Percentiles rank a stretch among this genome's conserved stretches.
phyloP scores from a whole-genome alignment of 1,140 invertebrate species.

The Drosophila athabasca region DNA sequence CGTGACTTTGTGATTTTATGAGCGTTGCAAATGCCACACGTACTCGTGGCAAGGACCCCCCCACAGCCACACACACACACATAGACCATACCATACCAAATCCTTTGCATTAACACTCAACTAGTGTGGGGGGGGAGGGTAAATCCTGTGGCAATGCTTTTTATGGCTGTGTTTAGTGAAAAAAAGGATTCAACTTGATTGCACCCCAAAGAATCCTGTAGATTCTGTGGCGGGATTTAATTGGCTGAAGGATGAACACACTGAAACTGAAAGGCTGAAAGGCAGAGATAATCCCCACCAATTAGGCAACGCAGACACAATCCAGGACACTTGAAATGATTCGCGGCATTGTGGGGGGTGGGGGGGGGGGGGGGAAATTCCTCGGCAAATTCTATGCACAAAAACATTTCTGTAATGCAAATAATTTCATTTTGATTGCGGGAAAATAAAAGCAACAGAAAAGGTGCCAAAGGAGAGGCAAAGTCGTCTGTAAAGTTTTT shows the following conservation, averaged over 20 bases:
- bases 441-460: slow-evolving; percentile 5
- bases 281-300: slow-evolving; percentile 30
- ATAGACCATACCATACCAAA: slow-evolving; percentile 10
- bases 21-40: slow-evolving; percentile 72
- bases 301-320: slow-evolving; percentile 36
- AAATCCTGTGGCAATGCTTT: slow-evolving; percentile 64
- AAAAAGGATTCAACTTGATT: slow-evolving; percentile 74
- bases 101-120: slow-evolving; percentile 74
- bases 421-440: slow-evolving; percentile 59
- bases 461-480: slow-evolving; percentile 39
- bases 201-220: slow-evolving; percentile 49
- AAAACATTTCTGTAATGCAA: slow-evolving; percentile 16
- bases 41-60: slow-evolving; percentile 49
- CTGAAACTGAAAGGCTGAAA: background rate
- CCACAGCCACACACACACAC: background rate
- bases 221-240: slow-evolving; percentile 22
- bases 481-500: slow-evolving; percentile 63
- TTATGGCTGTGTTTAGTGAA: slow-evolving; percentile 77
- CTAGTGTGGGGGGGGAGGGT: slow-evolving; percentile 29
- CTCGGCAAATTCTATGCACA: background rate
- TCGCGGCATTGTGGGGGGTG: slow-evolving; percentile 1
- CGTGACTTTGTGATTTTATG: slow-evolving; percentile 82
- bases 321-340: slow-evolving; percentile 32
- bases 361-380: slow-evolving; percentile 4
- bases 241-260: slow-evolving; percentile 9